phyloP scores from a whole-genome alignment of 1,140 invertebrate species.

The Ceratitis capitata region DNA sequence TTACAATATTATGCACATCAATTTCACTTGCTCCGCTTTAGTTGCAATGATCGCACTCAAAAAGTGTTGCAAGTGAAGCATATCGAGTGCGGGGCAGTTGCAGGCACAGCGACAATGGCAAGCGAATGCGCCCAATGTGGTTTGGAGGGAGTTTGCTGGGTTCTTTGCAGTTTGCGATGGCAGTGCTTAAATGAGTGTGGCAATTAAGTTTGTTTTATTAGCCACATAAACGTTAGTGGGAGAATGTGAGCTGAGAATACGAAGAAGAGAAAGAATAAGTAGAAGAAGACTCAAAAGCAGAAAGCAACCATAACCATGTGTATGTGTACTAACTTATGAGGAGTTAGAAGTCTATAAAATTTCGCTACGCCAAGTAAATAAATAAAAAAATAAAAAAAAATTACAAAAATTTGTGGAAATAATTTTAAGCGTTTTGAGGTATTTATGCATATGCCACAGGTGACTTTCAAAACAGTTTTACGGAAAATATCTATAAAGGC shows the following conservation, averaged over 20 bases:
- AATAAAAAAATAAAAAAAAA: constrained; percentile 10
- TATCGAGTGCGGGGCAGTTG: neutral
- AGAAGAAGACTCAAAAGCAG: neutral
- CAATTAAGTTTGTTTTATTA: constrained; percentile 38
- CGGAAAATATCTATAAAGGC: neutral
- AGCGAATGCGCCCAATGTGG: neutral
- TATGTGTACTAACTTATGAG: neutral
- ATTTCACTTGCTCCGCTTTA: neutral
- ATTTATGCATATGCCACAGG: neutral
- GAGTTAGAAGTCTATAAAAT: neutral
- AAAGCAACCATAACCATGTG: neutral
- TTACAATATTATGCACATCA: too few relatives aligned
- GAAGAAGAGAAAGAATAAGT: neutral
- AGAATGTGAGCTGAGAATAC: neutral
- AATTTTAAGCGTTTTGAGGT: neutral
- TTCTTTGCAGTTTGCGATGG: neutral
- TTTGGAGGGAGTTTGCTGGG: neutral
- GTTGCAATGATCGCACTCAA: neutral
- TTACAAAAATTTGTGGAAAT: neutral
- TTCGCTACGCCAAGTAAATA: neutral
- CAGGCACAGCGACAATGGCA: neutral
- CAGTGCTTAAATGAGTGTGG: constrained; percentile 10
- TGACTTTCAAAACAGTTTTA: neutral
- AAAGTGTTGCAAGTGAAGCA: constrained; percentile 7
- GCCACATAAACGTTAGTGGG: constrained; percentile 29